Percentiles rank a stretch among this genome's conserved stretches.
Conservation (phyloP, 2,797 vertebrate species). For the Hoplostethus mediterraneus region DNA sequence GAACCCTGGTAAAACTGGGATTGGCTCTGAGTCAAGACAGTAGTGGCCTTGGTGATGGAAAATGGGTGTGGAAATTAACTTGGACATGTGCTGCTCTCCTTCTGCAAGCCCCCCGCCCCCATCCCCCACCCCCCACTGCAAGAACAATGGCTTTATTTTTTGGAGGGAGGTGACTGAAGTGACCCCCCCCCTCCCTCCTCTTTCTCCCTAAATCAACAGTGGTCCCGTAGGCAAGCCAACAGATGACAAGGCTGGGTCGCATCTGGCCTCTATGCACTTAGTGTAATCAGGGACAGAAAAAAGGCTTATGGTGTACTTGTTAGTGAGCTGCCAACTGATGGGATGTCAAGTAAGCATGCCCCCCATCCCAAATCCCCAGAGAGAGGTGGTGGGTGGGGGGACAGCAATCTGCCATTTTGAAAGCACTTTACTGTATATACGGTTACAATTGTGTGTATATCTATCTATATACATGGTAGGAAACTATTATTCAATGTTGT, state of each 20-base stretch:
- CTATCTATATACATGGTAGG: too few species aligned
- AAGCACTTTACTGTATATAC: constrained; percentile 34
- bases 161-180: constrained; percentile 51
- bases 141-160: constrained; percentile 80
- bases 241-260: constrained; percentile 77
- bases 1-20: constrained; percentile 7
- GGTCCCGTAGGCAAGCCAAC: constrained; percentile 65
- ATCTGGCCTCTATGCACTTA: constrained; percentile 83
- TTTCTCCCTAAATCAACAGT: constrained; percentile 40
- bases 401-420: constrained; percentile 63
- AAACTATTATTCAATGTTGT: too few species aligned
- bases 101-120: constrained; percentile 16
- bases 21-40: constrained; percentile 55
- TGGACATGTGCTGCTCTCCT: constrained; percentile 49
- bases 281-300: constrained; percentile 81
- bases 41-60: constrained; percentile 61
- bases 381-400: constrained; percentile 22
- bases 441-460: constrained; percentile 6
- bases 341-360: constrained; percentile 74
- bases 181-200: constrained; percentile 17
- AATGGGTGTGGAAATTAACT: constrained; percentile 77
- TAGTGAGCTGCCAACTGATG: constrained; percentile 75
- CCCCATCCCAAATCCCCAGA: constrained; percentile 63
- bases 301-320: constrained; percentile 79
- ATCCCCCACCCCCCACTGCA: constrained; percentile 27